Conservation (phyloP, 2,113 vertebrate genomes). For the Cyanoliseus patagonus region DNA sequence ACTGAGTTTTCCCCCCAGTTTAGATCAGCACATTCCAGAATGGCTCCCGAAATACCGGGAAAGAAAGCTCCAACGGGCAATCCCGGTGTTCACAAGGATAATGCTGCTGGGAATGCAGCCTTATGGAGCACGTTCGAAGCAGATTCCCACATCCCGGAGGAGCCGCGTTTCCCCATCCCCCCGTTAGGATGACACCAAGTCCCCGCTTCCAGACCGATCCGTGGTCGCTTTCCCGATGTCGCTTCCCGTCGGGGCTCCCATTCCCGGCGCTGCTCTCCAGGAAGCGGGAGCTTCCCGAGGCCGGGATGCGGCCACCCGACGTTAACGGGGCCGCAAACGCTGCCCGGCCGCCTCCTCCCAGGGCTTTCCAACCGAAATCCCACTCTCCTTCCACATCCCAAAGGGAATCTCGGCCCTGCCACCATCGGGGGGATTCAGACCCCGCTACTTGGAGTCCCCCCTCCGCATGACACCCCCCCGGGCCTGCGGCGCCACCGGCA, state of each 20-base stretch:
- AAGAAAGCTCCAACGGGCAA: background rate
- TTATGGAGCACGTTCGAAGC: background rate
- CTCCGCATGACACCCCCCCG: accelerated
- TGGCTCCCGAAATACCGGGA: background rate
- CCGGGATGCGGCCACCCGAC: background rate
- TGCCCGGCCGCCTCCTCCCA: accelerated
- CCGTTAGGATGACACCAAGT: accelerated
- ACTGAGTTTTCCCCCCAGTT: background rate
- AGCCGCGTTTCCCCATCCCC: background rate
- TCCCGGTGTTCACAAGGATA: background rate
- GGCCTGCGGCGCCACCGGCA: accelerated
- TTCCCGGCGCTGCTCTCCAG: background rate
- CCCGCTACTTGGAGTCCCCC: background rate
- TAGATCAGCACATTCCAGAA: background rate
- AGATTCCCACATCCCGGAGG: background rate
- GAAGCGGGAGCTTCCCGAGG: background rate
- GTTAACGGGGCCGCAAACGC: background rate
- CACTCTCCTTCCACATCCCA: background rate
- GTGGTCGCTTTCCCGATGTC: background rate
- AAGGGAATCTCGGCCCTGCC: background rate
- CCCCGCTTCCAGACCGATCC: background rate
- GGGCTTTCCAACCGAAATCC: background rate
- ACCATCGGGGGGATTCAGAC: background rate
- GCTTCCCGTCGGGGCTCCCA: background rate
- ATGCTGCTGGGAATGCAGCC: background rate